Evolutionary conservation across 2,797 vertebrate genomes (phyloP).

Genomic region (Antennarius maculatus): DNA sequence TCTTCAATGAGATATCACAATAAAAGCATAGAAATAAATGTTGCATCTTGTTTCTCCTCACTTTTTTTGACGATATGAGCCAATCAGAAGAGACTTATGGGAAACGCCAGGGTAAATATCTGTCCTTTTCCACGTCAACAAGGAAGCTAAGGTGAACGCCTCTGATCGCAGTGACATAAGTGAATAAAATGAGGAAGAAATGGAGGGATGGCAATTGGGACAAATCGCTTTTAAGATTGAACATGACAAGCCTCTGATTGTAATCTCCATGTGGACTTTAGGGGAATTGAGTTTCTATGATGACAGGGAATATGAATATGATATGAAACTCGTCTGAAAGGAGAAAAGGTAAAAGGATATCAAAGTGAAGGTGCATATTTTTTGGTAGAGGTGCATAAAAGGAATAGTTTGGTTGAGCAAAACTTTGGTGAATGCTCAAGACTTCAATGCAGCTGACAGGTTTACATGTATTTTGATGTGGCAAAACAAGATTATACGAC

Average conservation of each 20-base stretch:
- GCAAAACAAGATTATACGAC: background rate
- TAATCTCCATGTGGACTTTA: conserved; percentile 76
- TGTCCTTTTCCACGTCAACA: conserved; percentile 44
- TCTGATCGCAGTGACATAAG: conserved; percentile 78
- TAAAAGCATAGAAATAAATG: conserved; percentile 15
- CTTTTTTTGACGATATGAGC: conserved; percentile 54
- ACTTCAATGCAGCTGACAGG: background rate
- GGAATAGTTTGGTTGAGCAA: background rate
- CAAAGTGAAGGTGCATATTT: conserved; percentile 20
- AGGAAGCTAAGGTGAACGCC: conserved; percentile 65
- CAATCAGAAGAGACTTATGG: conserved; percentile 53
- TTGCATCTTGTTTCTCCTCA: conserved; percentile 25
- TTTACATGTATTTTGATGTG: background rate
- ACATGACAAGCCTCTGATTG: conserved; percentile 82
- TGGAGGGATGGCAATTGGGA: conserved; percentile 77
- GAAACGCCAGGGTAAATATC: conserved; percentile 63
- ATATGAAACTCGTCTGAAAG: conserved; percentile 56
- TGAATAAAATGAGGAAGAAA: conserved; percentile 78
- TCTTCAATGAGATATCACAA: conserved; percentile 26
- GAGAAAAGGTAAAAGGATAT: conserved; percentile 16
- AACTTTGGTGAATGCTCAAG: background rate
- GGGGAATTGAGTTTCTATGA: conserved; percentile 63
- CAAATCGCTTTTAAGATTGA: conserved; percentile 78
- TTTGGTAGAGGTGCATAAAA: background rate
- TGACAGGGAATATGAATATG: conserved; percentile 64